Evolutionary conservation across 2,113 vertebrate species (phyloP).

Genomic region (Coreoperca whiteheadi): DNA sequence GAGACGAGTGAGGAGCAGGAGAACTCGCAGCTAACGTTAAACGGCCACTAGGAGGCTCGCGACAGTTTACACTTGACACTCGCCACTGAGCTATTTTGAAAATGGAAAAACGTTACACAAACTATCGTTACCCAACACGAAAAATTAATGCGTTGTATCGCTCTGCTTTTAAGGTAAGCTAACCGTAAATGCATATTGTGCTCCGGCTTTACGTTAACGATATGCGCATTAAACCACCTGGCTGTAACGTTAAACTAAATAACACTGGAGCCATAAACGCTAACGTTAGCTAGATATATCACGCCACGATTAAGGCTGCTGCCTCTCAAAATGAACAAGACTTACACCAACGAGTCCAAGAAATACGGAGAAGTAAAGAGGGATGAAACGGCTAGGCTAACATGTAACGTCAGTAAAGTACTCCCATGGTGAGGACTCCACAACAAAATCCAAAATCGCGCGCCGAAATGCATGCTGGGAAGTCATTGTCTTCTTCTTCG

Average conservation of each 20-base stretch:
- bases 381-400: fast-evolving
- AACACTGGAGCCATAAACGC: not conserved
- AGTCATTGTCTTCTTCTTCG: not conserved
- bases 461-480: conserved; percentile 58
- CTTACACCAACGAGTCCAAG: not conserved
- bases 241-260: not conserved
- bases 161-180: too few relatives aligned
- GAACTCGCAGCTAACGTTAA: not conserved
- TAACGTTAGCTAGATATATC: not conserved
- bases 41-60: not conserved
- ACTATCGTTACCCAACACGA: not conserved
- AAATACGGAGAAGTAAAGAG: too few relatives aligned
- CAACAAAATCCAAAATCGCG: conserved; percentile 45
- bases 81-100: not conserved
- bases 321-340: not conserved
- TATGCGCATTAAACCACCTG: not conserved
- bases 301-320: not conserved
- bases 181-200: not conserved
- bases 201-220: not conserved
- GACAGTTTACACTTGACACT: too few relatives aligned
- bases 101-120: not conserved
- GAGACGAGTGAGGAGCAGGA: too few relatives aligned
- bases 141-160: too few relatives aligned
- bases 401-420: not conserved
- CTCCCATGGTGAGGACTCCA: not conserved